A percentile compares a stretch with the other conserved stretches of the same genome.
phyloP scores from a whole-genome alignment of 2,797 vertebrate genomes.

The Macrochelys suwanniensis region DNA sequence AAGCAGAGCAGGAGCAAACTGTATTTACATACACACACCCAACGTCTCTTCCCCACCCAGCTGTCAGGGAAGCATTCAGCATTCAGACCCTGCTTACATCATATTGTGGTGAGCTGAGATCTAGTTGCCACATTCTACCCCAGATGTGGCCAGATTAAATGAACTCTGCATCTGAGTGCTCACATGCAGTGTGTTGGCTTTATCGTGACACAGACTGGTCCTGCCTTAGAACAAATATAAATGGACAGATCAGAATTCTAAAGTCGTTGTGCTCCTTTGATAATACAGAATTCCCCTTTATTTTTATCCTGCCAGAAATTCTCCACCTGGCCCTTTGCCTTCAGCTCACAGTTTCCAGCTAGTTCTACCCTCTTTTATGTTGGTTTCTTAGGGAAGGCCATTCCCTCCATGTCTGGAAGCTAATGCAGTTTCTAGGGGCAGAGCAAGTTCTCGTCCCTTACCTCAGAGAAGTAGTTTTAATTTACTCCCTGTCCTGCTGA shows the following conservation, averaged over 20 bases:
- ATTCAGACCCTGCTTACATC: too few species aligned
- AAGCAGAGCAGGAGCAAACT: too few species aligned
- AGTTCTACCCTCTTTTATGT: not conserved
- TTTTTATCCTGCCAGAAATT: slow-evolving; percentile 4
- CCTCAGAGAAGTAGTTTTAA: slow-evolving; percentile 53
- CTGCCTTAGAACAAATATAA: not conserved
- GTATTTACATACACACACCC: too few species aligned
- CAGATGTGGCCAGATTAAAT: slow-evolving; percentile 34
- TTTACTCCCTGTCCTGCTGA: slow-evolving; percentile 41
- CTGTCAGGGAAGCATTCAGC: too few species aligned
- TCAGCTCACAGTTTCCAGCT: not conserved
- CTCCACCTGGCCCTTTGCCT: not conserved
- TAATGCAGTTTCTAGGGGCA: slow-evolving; percentile 32
- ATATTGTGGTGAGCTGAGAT: not conserved
- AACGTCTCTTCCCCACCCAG: too few species aligned
- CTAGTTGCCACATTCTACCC: not conserved
- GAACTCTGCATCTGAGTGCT: not conserved
- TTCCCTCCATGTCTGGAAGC: slow-evolving; percentile 39
- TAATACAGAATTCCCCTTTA: not conserved
- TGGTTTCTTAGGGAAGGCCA: not conserved
- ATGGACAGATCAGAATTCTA: not conserved
- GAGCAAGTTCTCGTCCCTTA: slow-evolving; percentile 57
- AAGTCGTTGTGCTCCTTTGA: not conserved
- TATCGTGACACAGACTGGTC: not conserved
- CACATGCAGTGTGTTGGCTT: rapidly evolving